These are phyloP conservation scores for Physeter macrocephalus DNA, from an alignment of 2,113 vertebrate genomes.

Conservation along the genomic window DNA sequence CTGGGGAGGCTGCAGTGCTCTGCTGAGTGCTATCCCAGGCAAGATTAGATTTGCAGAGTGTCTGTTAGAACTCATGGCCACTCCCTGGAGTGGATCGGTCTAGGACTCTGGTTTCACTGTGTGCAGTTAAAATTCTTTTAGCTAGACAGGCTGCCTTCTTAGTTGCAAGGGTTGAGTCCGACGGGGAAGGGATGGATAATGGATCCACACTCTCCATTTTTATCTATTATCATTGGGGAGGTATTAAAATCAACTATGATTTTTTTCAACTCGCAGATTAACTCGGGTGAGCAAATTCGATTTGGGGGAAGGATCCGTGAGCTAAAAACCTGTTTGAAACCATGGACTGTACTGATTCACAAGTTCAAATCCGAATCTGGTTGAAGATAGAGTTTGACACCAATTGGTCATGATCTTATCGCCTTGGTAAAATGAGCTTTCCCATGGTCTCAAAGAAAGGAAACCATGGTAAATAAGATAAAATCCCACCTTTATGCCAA, in stretches of 20 bases:
- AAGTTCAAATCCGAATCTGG: neutral
- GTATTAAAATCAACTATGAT: neutral
- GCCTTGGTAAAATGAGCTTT: neutral
- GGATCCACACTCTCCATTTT: neutral
- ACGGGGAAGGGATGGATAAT: neutral
- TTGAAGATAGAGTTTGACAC: neutral
- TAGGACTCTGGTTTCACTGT: neutral
- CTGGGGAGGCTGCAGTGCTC: fast-evolving
- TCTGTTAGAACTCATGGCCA: neutral
- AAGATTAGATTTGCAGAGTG: neutral
- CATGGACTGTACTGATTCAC: neutral
- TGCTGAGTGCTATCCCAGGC: fast-evolving
- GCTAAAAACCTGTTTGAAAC: neutral
- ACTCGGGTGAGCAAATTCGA: neutral
- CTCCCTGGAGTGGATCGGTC: neutral
- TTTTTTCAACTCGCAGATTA: neutral
- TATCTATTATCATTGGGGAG: neutral
- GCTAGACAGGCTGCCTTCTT: neutral
- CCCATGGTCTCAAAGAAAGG: neutral
- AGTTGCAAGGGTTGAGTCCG: neutral
- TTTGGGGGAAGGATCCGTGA: neutral
- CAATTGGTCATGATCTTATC: neutral
- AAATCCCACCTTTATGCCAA: neutral
- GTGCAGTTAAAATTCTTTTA: neutral
- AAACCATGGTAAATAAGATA: neutral